Evolutionary conservation across 2,113 vertebrate species (phyloP).

Genomic region (Pluvialis apricaria): DNA sequence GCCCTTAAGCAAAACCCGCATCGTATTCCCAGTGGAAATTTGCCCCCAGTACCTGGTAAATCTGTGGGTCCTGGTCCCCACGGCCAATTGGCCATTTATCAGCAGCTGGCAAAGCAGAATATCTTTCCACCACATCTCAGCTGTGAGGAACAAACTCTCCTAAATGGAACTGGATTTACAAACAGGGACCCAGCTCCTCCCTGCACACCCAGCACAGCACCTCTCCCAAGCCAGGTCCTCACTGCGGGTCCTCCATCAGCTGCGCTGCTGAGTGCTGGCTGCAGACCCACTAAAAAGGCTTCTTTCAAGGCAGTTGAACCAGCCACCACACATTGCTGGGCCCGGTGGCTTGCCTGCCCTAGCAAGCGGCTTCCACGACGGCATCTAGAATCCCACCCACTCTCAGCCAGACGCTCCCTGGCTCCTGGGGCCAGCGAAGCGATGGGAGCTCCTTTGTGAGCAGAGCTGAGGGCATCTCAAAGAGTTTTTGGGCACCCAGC

Average conservation of each 20-base stretch:
- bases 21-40: neutral
- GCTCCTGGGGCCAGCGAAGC: neutral
- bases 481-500: neutral
- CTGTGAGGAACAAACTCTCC: neutral
- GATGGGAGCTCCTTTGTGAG: neutral
- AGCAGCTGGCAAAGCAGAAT: neutral
- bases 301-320: neutral
- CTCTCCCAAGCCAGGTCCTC: neutral
- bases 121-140: neutral
- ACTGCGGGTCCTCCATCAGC: neutral
- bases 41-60: neutral
- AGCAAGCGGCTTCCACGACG: neutral
- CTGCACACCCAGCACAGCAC: neutral
- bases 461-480: fast-evolving
- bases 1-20: neutral
- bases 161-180: neutral
- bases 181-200: neutral
- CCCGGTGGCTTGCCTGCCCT: neutral
- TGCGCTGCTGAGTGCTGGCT: fast-evolving
- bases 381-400: neutral
- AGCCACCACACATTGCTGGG: neutral
- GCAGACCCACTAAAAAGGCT: neutral
- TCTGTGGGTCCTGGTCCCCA: neutral
- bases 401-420: neutral
- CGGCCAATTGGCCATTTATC: neutral